Base-by-base conservation (phyloP, 2,113 vertebrate genomes). In the Synchiropus splendidus region DNA sequence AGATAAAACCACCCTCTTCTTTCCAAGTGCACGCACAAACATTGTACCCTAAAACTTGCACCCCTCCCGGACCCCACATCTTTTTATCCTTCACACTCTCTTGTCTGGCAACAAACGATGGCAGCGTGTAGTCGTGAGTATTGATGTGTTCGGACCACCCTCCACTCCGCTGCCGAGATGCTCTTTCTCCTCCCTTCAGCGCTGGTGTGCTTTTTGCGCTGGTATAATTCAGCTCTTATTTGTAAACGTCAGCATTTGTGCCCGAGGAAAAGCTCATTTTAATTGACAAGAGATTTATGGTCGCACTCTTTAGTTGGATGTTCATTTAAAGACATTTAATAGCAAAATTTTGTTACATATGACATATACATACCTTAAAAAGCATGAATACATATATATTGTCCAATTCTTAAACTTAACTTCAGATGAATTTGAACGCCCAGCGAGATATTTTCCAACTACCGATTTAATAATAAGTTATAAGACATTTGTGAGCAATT, bases 71-170 rank as follows among this genome's bases (percentile, higher is more conserved):
- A 72, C 64, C 69, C 60, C 63, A 45, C 59, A 69, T 60, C 64
- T 75, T 75, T 72, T 78, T 79, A 80, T 83, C 74, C 77, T 68
- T 74, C 77, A 65, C 70, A 78, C 74, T 74, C 79, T 77, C 82
- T 85, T 83, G 79, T 84, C 61, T 80, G 81, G 55, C 81, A 78
- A 82, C 77, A 85, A 83, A 83, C 80, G 76, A 76, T 68, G 76
- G 67, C 82, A 82, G 83, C 80, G 61, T 75, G 82, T 72, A 75
- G 73, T 76, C 81, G 56, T 70, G 70, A 67, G 78, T 72, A 74
- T 70, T 72, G 72, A 72, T 73, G 79, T 75, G 75, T 79, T 78
- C 63, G 67, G 75, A 80, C 82, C 81, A 79, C 84, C 83, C 79
- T 84, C 74, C 72, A 74, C 68, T 80, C 65, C 59, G 53, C 67